Evolutionary conservation across 2,888 invertebrate genomes (phyloP), one percentile per base, ranked within the genome.

Genomic region (Micoletzkya japonica): DNA sequence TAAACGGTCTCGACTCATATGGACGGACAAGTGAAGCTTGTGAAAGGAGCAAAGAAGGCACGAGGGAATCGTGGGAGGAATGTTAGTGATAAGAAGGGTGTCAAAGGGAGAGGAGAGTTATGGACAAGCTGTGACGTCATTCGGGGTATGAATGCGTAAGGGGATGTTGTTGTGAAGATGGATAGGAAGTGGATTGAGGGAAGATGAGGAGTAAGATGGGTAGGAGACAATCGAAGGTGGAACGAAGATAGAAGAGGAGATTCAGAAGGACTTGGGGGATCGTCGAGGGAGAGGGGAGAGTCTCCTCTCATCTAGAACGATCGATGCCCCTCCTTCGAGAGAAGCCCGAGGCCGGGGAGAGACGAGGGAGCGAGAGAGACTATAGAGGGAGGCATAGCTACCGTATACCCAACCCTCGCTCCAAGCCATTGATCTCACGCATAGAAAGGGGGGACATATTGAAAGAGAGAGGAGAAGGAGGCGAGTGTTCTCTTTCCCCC

Each of bases 171-270:
- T 44, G 20, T 44, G 44, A 44, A 20, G 10, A 44, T 44, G 20
- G 54, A 54, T 7, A n/a, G 54, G 26, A 14, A 20, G 50, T 20
- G 32, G 36, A 52, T 52, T 26, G 60, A 36, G 36, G 52, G 52
- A 17, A 37, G 26, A 49, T 17, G 49, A 49, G 32, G 61, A 30
- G 36, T 59, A 26, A 59, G 28, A 26, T 37, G 59, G 39, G 34
- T 30, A 36, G 61, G 61, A 61, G 49, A 44, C 61, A n/a, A n/a
- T n/a, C 49, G 61, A 44, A 34, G 61, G 26, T 49, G 39, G 24
- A 30, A 32, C 30, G 28, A 39, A 30, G 24, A 30, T 36, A 28
- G 61, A 59, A 59, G 39, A 36, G 44, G 49, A 60, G 17, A n/a
- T 2, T 10, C 10, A 20, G 14, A 6, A 20, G 28, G 54, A 54